A percentile compares a stretch with the other conserved stretches of the same genome.
phyloP scores from a whole-genome alignment of 2,888 invertebrate genomes.

The Sarcophaga variegata region DNA sequence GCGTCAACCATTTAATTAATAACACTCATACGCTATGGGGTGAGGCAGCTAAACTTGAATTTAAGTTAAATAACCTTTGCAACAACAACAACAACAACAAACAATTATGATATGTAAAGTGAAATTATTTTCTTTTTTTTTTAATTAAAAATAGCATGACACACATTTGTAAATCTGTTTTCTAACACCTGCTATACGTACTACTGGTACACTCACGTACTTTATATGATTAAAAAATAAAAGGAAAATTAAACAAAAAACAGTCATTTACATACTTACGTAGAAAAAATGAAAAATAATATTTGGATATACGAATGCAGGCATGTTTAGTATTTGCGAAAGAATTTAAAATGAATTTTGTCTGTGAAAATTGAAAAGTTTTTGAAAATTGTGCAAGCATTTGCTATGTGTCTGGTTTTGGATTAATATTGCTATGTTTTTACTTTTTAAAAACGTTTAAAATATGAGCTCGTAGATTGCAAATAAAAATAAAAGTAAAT shows the following conservation, averaged over 20 bases:
- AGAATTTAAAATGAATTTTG: slow-evolving; percentile 46
- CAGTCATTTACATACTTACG: not conserved
- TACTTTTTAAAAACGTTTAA: no score
- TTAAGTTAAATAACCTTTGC: no score
- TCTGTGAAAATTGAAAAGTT: slow-evolving; percentile 7
- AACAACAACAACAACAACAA: no score
- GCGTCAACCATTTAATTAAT: no score
- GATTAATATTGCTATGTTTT: no score
- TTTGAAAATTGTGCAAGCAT: not conserved
- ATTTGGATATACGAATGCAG: not conserved
- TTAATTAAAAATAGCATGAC: slow-evolving; percentile 53
- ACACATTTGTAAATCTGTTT: slow-evolving; percentile 42
- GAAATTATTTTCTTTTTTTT: not conserved
- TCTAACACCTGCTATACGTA: slow-evolving; percentile 22
- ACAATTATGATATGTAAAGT: no score
- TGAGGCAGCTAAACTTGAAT: no score
- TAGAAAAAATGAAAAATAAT: not conserved
- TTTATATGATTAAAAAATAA: slow-evolving; percentile 50
- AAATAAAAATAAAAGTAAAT: no score
- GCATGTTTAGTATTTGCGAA: slow-evolving; percentile 9
- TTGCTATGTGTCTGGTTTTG: no score
- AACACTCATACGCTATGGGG: no score
- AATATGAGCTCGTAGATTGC: no score
- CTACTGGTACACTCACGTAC: not conserved
- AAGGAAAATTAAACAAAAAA: not conserved